Base-by-base conservation (phyloP, 2,113 vertebrate genomes). In the Solenodon paradoxus region DNA sequence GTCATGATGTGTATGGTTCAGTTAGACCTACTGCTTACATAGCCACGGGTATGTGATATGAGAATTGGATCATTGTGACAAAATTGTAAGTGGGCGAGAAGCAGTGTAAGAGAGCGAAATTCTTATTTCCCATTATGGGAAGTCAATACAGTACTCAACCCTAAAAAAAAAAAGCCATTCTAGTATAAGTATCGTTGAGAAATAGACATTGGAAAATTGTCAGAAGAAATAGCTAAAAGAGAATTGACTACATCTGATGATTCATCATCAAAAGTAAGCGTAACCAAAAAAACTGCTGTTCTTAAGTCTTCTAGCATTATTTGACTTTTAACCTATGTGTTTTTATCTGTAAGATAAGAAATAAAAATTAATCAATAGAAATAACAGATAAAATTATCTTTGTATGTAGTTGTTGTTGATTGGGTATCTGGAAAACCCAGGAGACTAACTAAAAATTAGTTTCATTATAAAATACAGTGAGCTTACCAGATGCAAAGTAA, bases 291-390 rank as follows among this genome's bases (percentile, higher is more conserved):
- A 77, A 51, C 15, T 64, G n/a, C 59, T 68, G 5, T 78, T 55
- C 64, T 72, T 28, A 63, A 51, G 28, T 47, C 30, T 71, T 78
- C 11, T 89, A 42, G 16, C 12, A 59, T 89, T 61, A 85, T 47
- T 78, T 94, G 42, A 28, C 7, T 53, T 86, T 71, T 42, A 69
- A 77, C 75, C 15, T 59, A 9, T 68, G 49, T 72, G 28, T 15
- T 80, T 95, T 94, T 66, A 85, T 75, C 47, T 71, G n/a, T 86
- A 51, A 95, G 35, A 83, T 16, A 51, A 86, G 90, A 92, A 93
- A 74, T 30, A 38, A 75, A 75, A 80, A 69, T 79, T 53, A 81
- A 89, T 32, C 40, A 95, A 51, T 69, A 83, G 30, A 81, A 93
- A 81, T 71, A 77, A 79, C n/a, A 63, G 47, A 53, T 77, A 92